Evolutionary conservation across 2,113 vertebrate species (phyloP), one percentile per base, ranked within the genome.

Genomic region (Chroicocephalus ridibundus): DNA sequence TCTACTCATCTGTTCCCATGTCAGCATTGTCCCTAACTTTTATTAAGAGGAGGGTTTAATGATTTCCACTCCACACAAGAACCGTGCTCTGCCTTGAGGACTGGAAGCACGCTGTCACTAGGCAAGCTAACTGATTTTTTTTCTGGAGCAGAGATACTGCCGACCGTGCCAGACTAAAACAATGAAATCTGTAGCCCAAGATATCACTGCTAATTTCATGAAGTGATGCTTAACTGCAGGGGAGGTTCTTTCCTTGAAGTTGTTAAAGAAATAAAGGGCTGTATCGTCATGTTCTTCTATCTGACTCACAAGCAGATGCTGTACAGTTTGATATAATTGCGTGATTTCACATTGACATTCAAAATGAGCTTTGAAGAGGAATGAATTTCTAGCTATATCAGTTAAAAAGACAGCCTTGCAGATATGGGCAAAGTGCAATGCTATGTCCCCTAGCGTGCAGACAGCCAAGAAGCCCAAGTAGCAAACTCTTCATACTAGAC

Each of bases 271-370:
- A 96, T 86, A 68, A 89, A 96, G 54, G 49, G 88, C 71, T 91
- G 80, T 94, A 86, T 92, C 83, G 27, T 93, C 94, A 93, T 94
- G 94, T 94, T 95, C 96, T 72, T 70, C 52, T 64, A 22, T 91
- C 92, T 97, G 95, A 95, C 77, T 96, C 95, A 95, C 10, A 4
- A 89, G 88, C 91, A 97, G 95, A 95, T 94, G 95, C 91, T 85
- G 91, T 87, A 82, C 88, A 79, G 83, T 91, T 97, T 52, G 94
- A 88, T 69, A 82, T 25, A 88, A 86, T 95, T 95, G 92, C 1
- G 8, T 52, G 91, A 95, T 93, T 96, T 83, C 91, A 87, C 75
- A 87, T 94, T 95, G 96, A 95, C 93, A 96, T 90, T 95, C 94
- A 89, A 82, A 85, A 89, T 7, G 58, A 91, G 84, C 74, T 93